These are phyloP conservation scores for Argya squamiceps DNA, from an alignment of 2,797 vertebrate genomes.

Conservation along the genomic window DNA sequence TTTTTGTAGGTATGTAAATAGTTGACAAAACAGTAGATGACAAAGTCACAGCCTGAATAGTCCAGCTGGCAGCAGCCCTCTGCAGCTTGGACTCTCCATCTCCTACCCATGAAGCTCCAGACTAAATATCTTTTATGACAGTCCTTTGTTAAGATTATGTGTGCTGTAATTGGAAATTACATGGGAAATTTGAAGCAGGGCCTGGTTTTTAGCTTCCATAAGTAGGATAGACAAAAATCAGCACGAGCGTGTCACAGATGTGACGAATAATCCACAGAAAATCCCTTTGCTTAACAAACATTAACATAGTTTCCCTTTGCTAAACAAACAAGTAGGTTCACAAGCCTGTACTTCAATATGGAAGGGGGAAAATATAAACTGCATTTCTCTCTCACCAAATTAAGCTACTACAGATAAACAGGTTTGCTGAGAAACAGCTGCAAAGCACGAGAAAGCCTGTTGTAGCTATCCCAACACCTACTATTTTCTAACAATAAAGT, in stretches of 20 bases:
- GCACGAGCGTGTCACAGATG: rapidly evolving
- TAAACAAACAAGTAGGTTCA: not conserved
- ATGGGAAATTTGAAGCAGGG: not conserved
- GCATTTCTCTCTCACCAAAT: not conserved
- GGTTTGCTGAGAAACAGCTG: not conserved
- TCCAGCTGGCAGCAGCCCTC: not conserved
- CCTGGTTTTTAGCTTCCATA: not conserved
- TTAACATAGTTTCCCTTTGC: not conserved
- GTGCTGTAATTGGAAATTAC: not conserved
- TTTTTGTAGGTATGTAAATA: not conserved
- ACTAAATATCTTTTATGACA: not conserved
- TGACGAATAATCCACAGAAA: not conserved
- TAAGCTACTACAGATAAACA: not conserved
- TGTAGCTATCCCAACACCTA: not conserved
- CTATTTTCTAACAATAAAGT: not conserved
- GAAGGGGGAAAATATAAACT: not conserved
- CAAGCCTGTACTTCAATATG: not conserved
- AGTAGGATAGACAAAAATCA: not conserved
- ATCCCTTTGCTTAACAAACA: not conserved
- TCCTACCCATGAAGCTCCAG: not conserved
- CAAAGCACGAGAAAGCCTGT: not conserved
- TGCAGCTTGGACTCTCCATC: not conserved
- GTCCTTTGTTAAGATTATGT: not conserved
- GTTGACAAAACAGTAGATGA: not conserved
- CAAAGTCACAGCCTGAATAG: not conserved